Conservation (phyloP, 2,113 vertebrate species). For the Saguinus midas region DNA sequence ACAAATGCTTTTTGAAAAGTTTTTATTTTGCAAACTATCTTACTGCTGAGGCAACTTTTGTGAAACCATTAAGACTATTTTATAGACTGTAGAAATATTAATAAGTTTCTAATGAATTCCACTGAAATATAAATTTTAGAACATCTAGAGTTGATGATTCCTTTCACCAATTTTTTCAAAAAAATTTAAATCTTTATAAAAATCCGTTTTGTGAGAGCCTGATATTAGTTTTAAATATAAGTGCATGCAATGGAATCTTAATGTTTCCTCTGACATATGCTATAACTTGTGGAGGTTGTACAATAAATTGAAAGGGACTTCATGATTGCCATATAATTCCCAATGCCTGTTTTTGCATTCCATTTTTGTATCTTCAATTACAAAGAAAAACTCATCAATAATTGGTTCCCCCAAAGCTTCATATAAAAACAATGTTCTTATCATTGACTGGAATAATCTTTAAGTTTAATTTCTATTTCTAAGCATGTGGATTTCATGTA, state of each 20-base stretch:
- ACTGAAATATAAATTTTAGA: neutral
- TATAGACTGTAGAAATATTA: neutral
- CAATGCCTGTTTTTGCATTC: neutral
- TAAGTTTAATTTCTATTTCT: slow-evolving; percentile 3
- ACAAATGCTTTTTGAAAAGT: neutral
- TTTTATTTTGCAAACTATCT: neutral
- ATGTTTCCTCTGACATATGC: neutral
- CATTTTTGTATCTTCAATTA: neutral
- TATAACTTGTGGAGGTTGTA: neutral
- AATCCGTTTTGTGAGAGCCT: neutral
- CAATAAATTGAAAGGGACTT: neutral
- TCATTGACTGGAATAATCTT: neutral
- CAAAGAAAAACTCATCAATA: neutral
- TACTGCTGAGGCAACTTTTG: neutral
- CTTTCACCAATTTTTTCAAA: neutral
- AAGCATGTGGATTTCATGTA: neutral
- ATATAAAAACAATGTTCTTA: neutral
- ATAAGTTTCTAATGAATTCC: neutral
- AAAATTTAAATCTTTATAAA: neutral
- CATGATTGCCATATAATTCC: neutral
- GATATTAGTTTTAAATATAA: neutral
- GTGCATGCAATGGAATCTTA: neutral
- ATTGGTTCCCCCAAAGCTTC: neutral
- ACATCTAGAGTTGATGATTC: neutral
- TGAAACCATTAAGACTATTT: neutral